Base-by-base conservation (phyloP, 2,797 vertebrate genomes). In the Darevskia mixta region DNA sequence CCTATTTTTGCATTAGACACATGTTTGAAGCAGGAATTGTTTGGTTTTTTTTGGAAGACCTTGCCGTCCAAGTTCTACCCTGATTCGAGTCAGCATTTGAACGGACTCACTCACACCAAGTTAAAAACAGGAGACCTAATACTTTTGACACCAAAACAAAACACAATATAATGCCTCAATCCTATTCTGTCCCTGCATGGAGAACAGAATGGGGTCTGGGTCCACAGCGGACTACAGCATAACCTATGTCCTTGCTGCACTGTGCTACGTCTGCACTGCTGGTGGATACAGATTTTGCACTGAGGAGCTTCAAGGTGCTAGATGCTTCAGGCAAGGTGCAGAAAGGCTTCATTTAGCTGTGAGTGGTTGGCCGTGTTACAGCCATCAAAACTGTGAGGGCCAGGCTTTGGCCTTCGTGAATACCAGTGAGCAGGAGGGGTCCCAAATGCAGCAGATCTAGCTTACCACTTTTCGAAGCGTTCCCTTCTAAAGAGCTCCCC, bases 61-160 rank as follows among this genome's bases (percentile, higher is more conserved):
- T 90, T 86, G 84, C 35, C 82, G 85, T 86, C 69, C 85, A 8
- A 32, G 8, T 88, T 93, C 79, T 92, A 90, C 82, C 81, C 71
- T 83, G 82, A 91, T 86, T 83, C 90, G 89, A 93, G 71, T 82
- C 80, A 89, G 18, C 20, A 67, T 82, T 41, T 90, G 86, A 90
- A 90, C 82, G 73, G 90, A 87, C 8, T 88, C 18, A 61, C 23
- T 90, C 83, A 45, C 71, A 92, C 29, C 55, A 79, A 90, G 86
- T 92, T 92, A 72, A 20, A 43, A 20, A 43, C 91, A 86, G 73
- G 89, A 84, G 86, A 89, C 85, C 0, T 58, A 90, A 92, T 90
- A 91, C 81, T 90, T 87, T 80, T 84, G 92, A 89, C 3, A 1
- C 29, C 64, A 72, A 93, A 94, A 93, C 86, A 95, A 95, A 86